These are phyloP conservation scores for Nerophis lumbriciformis DNA, from an alignment of 2,113 vertebrate species.

Conservation along the genomic window DNA sequence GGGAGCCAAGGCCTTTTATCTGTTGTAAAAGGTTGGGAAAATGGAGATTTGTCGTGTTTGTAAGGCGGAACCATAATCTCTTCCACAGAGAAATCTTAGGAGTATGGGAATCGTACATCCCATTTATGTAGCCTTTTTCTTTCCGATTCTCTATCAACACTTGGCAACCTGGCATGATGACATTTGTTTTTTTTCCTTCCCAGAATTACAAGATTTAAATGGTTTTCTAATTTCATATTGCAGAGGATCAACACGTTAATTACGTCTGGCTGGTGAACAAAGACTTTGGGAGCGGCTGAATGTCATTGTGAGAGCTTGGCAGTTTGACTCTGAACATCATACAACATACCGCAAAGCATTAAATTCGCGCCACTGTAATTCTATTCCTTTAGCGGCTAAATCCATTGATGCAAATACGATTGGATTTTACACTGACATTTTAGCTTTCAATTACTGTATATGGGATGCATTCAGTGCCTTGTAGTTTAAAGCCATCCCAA, in stretches of 20 bases:
- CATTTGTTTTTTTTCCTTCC: not conserved
- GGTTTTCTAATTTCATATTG: slow-evolving; percentile 48
- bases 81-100: slow-evolving; percentile 44
- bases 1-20: slow-evolving; percentile 60
- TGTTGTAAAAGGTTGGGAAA: slow-evolving; percentile 64
- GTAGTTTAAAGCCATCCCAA: slow-evolving; percentile 19
- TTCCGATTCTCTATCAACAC: slow-evolving; percentile 18
- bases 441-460: slow-evolving; percentile 11
- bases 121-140: slow-evolving; percentile 43
- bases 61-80: slow-evolving; percentile 59
- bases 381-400: slow-evolving; percentile 28
- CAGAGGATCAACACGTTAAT: slow-evolving; percentile 58
- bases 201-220: slow-evolving; percentile 35
- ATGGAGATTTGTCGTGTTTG: slow-evolving; percentile 64
- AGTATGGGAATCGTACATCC: slow-evolving; percentile 41
- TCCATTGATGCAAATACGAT: slow-evolving; percentile 35
- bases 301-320: slow-evolving; percentile 50
- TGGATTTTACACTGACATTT: slow-evolving; percentile 38
- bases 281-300: slow-evolving; percentile 54
- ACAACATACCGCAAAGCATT: slow-evolving; percentile 38
- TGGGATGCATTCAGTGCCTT: slow-evolving; percentile 1
- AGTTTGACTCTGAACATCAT: slow-evolving; percentile 39
- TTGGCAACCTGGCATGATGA: slow-evolving; percentile 26
- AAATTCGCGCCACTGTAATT: slow-evolving; percentile 33
- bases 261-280: slow-evolving; percentile 58